Base-by-base conservation (phyloP, 1,140 invertebrate genomes). In the Drosophila arizonae region DNA sequence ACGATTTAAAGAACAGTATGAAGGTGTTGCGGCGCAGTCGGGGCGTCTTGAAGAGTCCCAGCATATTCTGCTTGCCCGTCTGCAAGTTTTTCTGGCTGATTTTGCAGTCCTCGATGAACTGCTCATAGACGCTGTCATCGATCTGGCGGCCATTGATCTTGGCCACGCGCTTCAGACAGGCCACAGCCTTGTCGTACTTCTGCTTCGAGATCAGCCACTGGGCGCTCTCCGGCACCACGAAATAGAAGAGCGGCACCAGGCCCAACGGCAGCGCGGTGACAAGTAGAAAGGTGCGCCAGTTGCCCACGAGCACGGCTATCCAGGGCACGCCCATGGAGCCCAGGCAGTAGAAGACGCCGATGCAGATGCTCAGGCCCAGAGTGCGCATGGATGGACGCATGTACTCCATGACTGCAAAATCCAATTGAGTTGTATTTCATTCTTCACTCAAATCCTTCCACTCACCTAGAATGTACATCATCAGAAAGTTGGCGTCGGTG, bases 401-500 rank as follows among this genome's bases (percentile, higher is more conserved):
- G 71, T 94, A 94, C 80, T 94, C 94, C 92, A 94, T 92, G 5
- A 94, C 94, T 84, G 6, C 0, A 92, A 90, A 33, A 36, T 11
- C 9, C 0, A 3, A 1, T 46, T 30, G n/a, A n/a, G 17, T 36
- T 11, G 10, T 1, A 4, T 45, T 26, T 10, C 13, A 15, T n/a
- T 45, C 9, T 4, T 5, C 1, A 2, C 10, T 1, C 4, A 3
- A 3, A 28, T 13, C 9, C 0, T 1, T 4, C 86, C 5, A n/a
- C 57, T 91, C 72, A 94, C 94, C 93, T 72, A 94, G 92, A 63
- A 94, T 94, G 58, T 94, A 94, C 93, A 94, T 94, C 92, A 94
- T 93, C 26, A 94, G 92, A 69, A 94, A 94, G 76, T 93, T 93
- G 30, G 92, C 93, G 72, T 94, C 94, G 10, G 94, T 93, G 11